Evolutionary conservation across 1,140 invertebrate species (phyloP).

Genomic region (Tetragonula clypearis): DNA sequence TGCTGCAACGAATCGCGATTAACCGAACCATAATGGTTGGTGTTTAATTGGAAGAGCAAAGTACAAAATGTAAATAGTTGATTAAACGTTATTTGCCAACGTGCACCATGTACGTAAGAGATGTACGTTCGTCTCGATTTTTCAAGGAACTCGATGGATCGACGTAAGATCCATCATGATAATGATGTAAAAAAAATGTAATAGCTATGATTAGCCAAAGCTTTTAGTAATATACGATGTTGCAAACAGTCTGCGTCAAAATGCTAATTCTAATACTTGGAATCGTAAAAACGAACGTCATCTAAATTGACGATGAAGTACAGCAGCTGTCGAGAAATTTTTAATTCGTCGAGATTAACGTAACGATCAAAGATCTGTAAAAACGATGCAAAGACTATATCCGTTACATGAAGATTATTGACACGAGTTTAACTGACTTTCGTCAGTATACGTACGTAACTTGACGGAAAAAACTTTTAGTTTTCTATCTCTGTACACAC

Average conservation of each 20-base stretch:
- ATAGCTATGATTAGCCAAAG: too few species aligned
- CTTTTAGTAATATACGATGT: neutral
- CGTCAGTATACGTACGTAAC: too few species aligned
- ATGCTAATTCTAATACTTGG: neutral
- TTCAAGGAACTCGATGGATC: neutral
- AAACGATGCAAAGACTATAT: too few species aligned
- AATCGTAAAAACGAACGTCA: neutral
- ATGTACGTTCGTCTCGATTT: neutral
- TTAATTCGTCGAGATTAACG: neutral
- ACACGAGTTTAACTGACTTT: too few species aligned
- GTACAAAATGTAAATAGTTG: too few species aligned
- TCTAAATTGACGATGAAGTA: neutral
- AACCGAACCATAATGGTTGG: too few species aligned
- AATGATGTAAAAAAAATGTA: neutral
- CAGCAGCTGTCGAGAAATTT: neutral
- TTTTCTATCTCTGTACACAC: too few species aligned
- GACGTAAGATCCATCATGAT: neutral
- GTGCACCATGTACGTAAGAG: too few species aligned
- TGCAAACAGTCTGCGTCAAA: fast-evolving
- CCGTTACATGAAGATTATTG: too few species aligned
- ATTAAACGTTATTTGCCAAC: neutral
- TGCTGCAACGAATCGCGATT: too few species aligned
- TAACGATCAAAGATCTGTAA: neutral
- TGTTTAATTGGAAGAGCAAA: too few species aligned
- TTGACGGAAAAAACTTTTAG: too few species aligned